Base-by-base conservation (phyloP, 2,113 vertebrate species). In the Elaphurus davidianus region DNA sequence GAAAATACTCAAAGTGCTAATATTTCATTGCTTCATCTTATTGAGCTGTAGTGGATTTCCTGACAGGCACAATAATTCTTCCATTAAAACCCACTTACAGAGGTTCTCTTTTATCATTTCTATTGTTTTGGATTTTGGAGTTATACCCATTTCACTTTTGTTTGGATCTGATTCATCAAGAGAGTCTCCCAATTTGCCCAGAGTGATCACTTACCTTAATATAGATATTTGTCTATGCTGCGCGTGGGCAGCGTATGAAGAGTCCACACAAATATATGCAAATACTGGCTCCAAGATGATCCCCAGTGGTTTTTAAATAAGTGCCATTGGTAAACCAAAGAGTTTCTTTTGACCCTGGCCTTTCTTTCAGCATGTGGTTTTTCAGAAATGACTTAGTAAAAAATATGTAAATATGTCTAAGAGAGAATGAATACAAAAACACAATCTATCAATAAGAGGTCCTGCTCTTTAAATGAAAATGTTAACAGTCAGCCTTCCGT, bases 281-380 rank as follows among this genome's bases (percentile, higher is more conserved):
- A 92, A 96, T 40, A 54, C 71, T 90, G 93, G 36, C 57, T 94
- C 28, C 81, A 86, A 57, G 54, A 40, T 33, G 40, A 57, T 83
- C 84, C 97, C 94, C 90, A 79, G 74, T 96, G 52, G 94, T 36
- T 57, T 91, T 81, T 87, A 98, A 83, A 59, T 97, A 74, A 54
- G 95, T 95, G 27, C 25, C 60, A 16, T 54, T 81, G 94, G 11
- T 91, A 89, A 90, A 87, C 28, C 33, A 67, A 95, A 96, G 60
- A 81, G 93, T 97, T 40, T 84, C 30, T 74, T 71, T 97, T 96
- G 67, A 95, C 36, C 57, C 92, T 95, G 95, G 93, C 85, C 87
- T 94, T 96, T 92, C 95, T 96, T 98, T 91, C 71, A 90, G 78
- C 62, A 16, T 25, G 47, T 79, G 83, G 40, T 87, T 97, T 97